Evolutionary conservation across 2,113 vertebrate species (phyloP), one percentile per base, ranked within the genome.

Genomic region (Indri indri): DNA sequence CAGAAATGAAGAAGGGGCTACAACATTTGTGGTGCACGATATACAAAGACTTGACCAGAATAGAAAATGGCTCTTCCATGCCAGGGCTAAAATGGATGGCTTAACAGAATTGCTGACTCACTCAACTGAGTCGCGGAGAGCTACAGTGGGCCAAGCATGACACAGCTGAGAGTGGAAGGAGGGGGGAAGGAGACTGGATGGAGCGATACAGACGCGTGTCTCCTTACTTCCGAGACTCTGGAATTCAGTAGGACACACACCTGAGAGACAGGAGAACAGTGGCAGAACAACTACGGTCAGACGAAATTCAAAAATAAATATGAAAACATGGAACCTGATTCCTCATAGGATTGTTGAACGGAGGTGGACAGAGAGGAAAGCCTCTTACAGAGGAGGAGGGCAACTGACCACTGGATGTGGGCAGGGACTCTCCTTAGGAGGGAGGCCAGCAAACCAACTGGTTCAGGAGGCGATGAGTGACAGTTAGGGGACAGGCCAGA

Each of bases 401-500:
- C 12, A n/a, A 32, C 37, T 81, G 23, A 74, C 17, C 14, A 57
- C 54, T 5, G 5, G 23, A 17, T 4, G 23, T 0, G 10, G 63
- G 3, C 1, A 0, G 11, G 30, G 71, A 5, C 3, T 20, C 3
- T 7, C 6, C 40, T 32, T 3, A 8, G 63, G 70, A 71, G 86
- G 42, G 45, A 76, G 45, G 34, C 54, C 45, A 66, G 30, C 5
- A 40, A 3, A 59, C 8, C 0, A 13, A 50, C 4, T 16, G 20
- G 20, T 18, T 42, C n/a, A 45, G 30, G 47, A 68, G 3, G 18
- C 52, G 73, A 17, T 18, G 22, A 68, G 32, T 1, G 34, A 83
- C 2, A 16, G 16, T 37, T 7, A 37, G 17, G 42, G 8, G 37
- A 80, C 25, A 47, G 17, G 7, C 37, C 84, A 57, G 52, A 89